Base-by-base conservation (phyloP, 2,797 vertebrate genomes). In the Saxicola maurus region DNA sequence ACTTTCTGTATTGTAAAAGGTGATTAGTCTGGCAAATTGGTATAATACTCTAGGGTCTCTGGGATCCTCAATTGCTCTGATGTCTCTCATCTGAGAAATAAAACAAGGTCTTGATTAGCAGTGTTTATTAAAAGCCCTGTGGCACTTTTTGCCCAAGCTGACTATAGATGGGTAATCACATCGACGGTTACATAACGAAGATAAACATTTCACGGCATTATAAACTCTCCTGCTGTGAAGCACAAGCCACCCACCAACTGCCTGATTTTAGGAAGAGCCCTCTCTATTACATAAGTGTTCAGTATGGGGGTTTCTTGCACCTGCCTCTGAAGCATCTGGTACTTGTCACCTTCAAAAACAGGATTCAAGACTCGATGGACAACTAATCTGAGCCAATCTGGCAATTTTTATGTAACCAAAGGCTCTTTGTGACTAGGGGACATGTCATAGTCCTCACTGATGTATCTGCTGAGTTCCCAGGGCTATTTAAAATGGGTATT, bases 321-420 rank as follows among this genome's bases (percentile, higher is more conserved):
- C 94, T 96, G 94, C 95, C 93, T 96, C 95, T 96, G 93, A 96
- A 96, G 95, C 95, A 96, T 95, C 95, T 96, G 95, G 93, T 95
- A 91, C 92, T 95, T 95, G 95, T 96, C 95, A 94, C 95, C 93
- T 95, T 94, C 92, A 92, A 75, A 90, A 94, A 67, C 82, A 93
- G 85, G 67, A 92, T 93, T 90, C 4, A 6, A 93, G 91, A 65
- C 74, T 94, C 51, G 15, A 76, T 89, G 94, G 94, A 95, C 92
- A 94, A 51, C 74, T 81, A 81, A 73, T 91, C 69, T 87, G 79
- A 95, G 53, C 53, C 87, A 93, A 91, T 86, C 81, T 93, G 87
- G 53, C 74, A 94, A 79, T 79, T 93, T 91, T 92, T 94, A 93
- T 89, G 71, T 94, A 95, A 94, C 87, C 5, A 7, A 74, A 90